phyloP scores from a whole-genome alignment of 1,140 invertebrate species.

The Akabosia matsudoensis region DNA sequence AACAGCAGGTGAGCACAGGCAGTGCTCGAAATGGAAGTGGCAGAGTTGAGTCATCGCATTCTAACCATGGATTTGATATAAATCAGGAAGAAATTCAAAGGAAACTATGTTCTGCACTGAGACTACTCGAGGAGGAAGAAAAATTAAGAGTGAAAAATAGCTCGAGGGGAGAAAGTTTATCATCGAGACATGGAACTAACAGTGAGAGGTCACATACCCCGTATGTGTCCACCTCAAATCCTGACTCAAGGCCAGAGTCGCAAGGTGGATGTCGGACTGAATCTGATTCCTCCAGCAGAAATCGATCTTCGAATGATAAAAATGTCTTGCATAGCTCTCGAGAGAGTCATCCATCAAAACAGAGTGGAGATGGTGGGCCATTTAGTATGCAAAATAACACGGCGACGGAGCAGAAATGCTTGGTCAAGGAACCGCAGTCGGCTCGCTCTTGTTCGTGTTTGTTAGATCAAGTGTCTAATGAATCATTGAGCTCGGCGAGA shows the following conservation, averaged over 20 bases:
- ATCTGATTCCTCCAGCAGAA: too few relatives aligned
- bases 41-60: not conserved
- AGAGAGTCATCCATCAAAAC: too few relatives aligned
- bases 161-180: not conserved
- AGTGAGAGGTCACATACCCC: not conserved
- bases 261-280: not conserved
- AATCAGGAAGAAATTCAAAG: conserved; percentile 2
- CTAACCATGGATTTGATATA: not conserved
- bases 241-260: not conserved
- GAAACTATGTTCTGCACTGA: conserved; percentile 6
- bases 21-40: not conserved
- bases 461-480: not conserved
- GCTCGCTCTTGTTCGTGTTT: conserved; percentile 4
- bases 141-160: not conserved
- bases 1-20: not conserved
- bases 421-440: not conserved
- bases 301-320: too few relatives aligned
- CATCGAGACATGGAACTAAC: not conserved
- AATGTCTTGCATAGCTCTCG: too few relatives aligned
- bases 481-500: not conserved
- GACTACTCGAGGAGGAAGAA: conserved; percentile 5
- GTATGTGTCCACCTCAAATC: not conserved
- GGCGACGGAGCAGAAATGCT: not conserved
- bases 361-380: not conserved
- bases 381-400: not conserved